These are phyloP conservation scores for Sebastes alutus DNA, from an alignment of 2,797 vertebrate genomes.

Conservation along the genomic window DNA sequence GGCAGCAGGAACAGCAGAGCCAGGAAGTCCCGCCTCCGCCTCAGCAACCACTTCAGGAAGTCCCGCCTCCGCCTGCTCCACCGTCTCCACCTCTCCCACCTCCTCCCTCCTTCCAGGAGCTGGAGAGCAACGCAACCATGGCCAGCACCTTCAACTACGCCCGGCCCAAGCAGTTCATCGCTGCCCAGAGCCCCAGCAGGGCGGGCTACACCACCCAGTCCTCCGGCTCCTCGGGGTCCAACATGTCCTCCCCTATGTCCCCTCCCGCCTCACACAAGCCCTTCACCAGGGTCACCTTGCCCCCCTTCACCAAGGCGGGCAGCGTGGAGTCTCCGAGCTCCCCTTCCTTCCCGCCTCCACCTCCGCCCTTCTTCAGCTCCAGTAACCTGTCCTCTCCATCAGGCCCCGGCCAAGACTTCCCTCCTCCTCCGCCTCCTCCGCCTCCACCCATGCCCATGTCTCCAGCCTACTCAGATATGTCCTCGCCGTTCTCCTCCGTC, in stretches of 20 bases:
- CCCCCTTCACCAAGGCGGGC: conserved; percentile 82
- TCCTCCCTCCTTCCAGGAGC: conserved; percentile 93
- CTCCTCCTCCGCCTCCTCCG: conserved; percentile 78
- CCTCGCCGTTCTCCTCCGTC: conserved; percentile 81
- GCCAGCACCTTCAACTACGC: conserved; percentile 97
- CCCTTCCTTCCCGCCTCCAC: conserved; percentile 92
- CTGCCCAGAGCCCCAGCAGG: conserved; percentile 88
- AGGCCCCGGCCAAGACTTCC: conserved; percentile 77
- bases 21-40: conserved; percentile 81
- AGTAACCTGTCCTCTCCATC: conserved; percentile 86
- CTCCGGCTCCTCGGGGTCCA: conserved; percentile 90
- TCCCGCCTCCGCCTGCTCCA: conserved; percentile 45
- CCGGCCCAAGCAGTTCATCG: conserved; percentile 99
- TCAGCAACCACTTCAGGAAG: conserved; percentile 80
- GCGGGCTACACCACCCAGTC: conserved; percentile 86
- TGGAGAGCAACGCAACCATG: conserved; percentile 88
- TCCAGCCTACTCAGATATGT: conserved; percentile 83
- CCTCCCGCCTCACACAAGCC: conserved; percentile 87
- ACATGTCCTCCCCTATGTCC: conserved; percentile 91
- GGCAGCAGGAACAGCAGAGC: conserved; percentile 71
- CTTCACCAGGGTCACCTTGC: conserved; percentile 82
- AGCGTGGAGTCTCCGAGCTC: conserved; percentile 89
- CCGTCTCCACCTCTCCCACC: conserved; percentile 93
- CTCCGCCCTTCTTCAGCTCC: conserved; percentile 87
- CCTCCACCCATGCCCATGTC: conserved; percentile 75